Evolutionary conservation across 2,888 invertebrate genomes (phyloP).

Genomic region (Crioceris asparagi): DNA sequence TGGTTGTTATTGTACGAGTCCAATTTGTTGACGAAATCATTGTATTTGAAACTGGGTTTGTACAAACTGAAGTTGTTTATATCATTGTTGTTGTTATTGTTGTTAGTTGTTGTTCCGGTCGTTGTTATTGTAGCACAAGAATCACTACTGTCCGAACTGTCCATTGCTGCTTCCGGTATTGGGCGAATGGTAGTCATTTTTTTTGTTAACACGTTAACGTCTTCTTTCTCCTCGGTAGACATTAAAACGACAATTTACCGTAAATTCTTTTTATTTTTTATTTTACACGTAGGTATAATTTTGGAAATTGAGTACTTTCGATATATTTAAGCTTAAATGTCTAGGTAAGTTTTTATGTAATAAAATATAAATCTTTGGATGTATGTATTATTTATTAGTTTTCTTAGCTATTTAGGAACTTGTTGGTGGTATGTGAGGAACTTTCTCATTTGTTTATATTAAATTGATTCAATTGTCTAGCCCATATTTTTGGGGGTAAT

Average conservation of each 20-base stretch:
- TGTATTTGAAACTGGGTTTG: constrained; percentile 33
- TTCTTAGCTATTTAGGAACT: constrained; percentile 17
- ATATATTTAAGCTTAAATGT: too few species aligned
- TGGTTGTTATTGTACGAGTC: constrained; percentile 39
- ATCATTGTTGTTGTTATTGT: constrained; percentile 27
- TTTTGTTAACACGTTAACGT: constrained; percentile 8
- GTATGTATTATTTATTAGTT: constrained; percentile 20
- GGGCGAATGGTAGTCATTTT: constrained; percentile 33
- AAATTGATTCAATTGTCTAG: constrained; percentile 9
- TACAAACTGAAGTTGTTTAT: constrained; percentile 26
- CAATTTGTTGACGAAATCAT: constrained; percentile 37
- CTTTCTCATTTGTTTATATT: constrained; percentile 2
- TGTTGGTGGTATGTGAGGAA: constrained; percentile 1
- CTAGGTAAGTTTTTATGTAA: constrained; percentile 8
- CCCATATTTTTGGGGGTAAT: constrained; percentile 12
- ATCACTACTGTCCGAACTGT: constrained; percentile 36
- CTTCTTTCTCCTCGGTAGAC: constrained; percentile 9
- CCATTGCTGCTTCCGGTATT: constrained; percentile 31
- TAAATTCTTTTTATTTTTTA: constrained; percentile 1
- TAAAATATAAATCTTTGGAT: constrained; percentile 18
- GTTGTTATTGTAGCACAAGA: constrained; percentile 28
- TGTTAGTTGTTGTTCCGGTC: constrained; percentile 24
- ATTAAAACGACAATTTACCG: constrained; percentile 14
- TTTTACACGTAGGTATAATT: constrained; percentile 5
- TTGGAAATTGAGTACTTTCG: constrained; percentile 4